Conservation (phyloP, 2,113 vertebrate species). For the Pelvicachromis taeniatus region DNA sequence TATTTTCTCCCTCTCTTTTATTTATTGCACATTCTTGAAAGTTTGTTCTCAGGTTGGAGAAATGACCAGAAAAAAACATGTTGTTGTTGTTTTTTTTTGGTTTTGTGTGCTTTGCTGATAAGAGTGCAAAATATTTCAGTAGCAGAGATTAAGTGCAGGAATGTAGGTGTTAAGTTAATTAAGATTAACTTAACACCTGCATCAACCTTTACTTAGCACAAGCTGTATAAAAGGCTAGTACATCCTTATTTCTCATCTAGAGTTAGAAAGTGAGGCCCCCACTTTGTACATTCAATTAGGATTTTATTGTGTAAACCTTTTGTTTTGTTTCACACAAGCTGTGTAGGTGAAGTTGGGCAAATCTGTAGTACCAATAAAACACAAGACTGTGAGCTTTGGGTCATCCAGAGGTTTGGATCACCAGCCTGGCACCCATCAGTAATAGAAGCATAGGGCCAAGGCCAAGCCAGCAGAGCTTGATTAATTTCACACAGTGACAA, state of each 20-base stretch:
- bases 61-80: background rate
- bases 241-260: background rate
- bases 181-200: too few relatives aligned
- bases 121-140: background rate
- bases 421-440: background rate
- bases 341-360: background rate
- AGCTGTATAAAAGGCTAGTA: background rate
- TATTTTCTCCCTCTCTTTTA: constrained; percentile 6
- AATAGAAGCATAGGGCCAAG: background rate
- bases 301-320: background rate
- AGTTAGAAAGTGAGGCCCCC: background rate
- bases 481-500: background rate
- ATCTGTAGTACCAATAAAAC: background rate
- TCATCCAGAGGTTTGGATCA: background rate
- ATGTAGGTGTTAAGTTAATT: background rate
- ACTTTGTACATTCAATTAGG: background rate
- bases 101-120: constrained; percentile 30
- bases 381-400: background rate
- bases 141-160: background rate
- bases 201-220: background rate
- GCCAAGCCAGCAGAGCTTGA: background rate
- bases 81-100: background rate
- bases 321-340: background rate
- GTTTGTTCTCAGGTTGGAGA: constrained; percentile 28
- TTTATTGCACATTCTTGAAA: constrained; percentile 45